Percentiles rank a stretch among this genome's conserved stretches.
phyloP scores from a whole-genome alignment of 2,797 vertebrate genomes.

The Acanthurus tractus region DNA sequence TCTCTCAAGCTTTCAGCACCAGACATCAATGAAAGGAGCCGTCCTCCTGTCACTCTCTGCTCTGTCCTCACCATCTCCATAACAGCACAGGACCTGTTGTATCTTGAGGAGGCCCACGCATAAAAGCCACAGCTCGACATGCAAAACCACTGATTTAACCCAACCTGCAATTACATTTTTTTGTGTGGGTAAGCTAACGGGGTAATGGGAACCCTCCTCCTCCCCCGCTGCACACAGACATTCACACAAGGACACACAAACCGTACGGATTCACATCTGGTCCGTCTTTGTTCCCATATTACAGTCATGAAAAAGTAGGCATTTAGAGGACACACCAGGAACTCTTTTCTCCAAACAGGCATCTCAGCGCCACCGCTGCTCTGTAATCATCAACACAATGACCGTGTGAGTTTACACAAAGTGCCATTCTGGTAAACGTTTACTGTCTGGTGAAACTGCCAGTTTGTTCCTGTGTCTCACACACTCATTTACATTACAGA shows the following conservation, averaged over 20 bases:
- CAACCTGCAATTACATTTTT: constrained; percentile 66
- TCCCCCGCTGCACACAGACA: constrained; percentile 2
- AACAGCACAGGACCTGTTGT: constrained; percentile 49
- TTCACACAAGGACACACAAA: constrained; percentile 40
- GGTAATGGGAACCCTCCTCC: constrained; percentile 43
- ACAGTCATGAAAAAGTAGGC: constrained; percentile 54
- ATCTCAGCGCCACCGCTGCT: constrained; percentile 34
- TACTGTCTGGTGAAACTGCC: constrained; percentile 67
- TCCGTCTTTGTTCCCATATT: constrained; percentile 72
- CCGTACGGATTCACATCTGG: constrained; percentile 67
- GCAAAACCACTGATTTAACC: constrained; percentile 56
- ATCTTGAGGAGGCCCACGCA: constrained; percentile 47
- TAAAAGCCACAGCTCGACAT: constrained; percentile 41
- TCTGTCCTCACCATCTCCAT: constrained; percentile 43
- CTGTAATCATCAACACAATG: constrained; percentile 81
- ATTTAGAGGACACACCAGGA: constrained; percentile 50
- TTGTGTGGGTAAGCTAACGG: constrained; percentile 62
- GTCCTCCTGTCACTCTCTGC: constrained; percentile 43
- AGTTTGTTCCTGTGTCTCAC: constrained; percentile 63
- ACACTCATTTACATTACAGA: constrained; percentile 50
- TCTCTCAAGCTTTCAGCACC: constrained; percentile 54
- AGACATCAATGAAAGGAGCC: constrained; percentile 49
- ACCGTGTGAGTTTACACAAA: constrained; percentile 74
- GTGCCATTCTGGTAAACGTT: constrained; percentile 64
- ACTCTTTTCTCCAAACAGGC: constrained; percentile 56